Evolutionary conservation across 2,797 vertebrate genomes (phyloP).

Genomic region (Sebastes goodei): DNA sequence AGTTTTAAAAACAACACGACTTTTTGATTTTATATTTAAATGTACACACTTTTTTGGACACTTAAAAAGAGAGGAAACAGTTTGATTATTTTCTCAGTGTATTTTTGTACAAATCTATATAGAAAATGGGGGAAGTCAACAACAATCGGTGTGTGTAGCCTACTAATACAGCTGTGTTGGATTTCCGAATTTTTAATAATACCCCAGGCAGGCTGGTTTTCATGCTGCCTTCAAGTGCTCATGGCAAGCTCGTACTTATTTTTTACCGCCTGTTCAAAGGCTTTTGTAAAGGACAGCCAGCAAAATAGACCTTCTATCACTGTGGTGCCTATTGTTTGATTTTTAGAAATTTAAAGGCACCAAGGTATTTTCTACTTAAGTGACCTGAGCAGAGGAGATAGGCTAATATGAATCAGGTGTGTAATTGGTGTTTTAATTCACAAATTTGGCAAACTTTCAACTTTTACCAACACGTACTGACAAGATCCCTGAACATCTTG

Average conservation of each 20-base stretch:
- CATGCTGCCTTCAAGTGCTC: slow-evolving; percentile 84
- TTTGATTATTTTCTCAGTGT: slow-evolving; percentile 99
- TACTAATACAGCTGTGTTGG: slow-evolving; percentile 92
- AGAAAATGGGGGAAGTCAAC: slow-evolving; percentile 94
- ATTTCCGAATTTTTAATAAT: slow-evolving; percentile 93
- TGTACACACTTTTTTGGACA: slow-evolving; percentile 99
- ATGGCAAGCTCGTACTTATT: slow-evolving; percentile 52
- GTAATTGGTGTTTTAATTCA: slow-evolving; percentile 16
- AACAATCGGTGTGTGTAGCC: slow-evolving; percentile 93
- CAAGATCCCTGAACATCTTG: slow-evolving; percentile 7
- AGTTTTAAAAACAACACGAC: slow-evolving; percentile 89
- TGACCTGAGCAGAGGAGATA: slow-evolving; percentile 23
- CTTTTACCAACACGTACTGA: slow-evolving; percentile 56
- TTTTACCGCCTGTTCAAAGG: slow-evolving; percentile 15
- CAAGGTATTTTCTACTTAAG: slow-evolving; percentile 28
- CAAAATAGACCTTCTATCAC: slow-evolving; percentile 50
- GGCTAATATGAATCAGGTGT: slow-evolving; percentile 19
- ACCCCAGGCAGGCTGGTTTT: slow-evolving; percentile 91
- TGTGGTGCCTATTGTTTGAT: slow-evolving; percentile 58
- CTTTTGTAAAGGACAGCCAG: slow-evolving; percentile 34
- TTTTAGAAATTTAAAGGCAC: slow-evolving; percentile 41
- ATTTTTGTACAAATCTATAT: slow-evolving; percentile 99
- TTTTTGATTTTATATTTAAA: slow-evolving; percentile 99
- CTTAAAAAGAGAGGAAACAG: slow-evolving; percentile 99
- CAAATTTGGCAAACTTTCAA: slow-evolving; percentile 13